Base-by-base conservation (phyloP, 1,140 invertebrate genomes). In the Homarus americanus region DNA sequence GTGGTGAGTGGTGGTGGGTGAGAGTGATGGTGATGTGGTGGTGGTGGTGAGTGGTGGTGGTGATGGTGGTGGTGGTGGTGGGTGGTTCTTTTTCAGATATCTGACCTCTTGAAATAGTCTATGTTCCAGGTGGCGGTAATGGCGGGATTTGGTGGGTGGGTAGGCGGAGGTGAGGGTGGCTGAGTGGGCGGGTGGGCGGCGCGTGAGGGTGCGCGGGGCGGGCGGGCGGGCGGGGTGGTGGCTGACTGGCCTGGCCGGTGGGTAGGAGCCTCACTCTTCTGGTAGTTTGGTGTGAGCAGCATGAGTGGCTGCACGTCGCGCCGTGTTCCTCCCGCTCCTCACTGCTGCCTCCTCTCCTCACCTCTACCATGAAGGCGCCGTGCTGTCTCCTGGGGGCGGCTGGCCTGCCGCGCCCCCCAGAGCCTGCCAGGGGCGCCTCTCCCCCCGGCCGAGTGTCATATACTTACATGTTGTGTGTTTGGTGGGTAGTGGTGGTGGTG, bases 321-420 rank as follows among this genome's bases (percentile, higher is more conserved):
- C 49, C 80, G 88, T 36, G 80, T 84, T 82, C 58, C 88, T 83
- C 63, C 88, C 72, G 73, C 63, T 63, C 88, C 88, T 90, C 88
- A 90, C 88, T 83, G 88, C 88, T 90, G 69, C 76, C 85, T 75
- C 36, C 85, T 32, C 80, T 90, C 41, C 80, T 83, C 82, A 84
- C 88, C 73, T 75, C 82, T 90, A 82, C 88, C 88, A 90, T 90
- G 88, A 90, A 90, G 88, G 88, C 88, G 82, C 88, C 88, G 80
- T 90, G 88, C 88, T 90, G 88, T 90, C 88, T 90, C 88, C 73
- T 90, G 88, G 88, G 88, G 79, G 88, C 88, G 88, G 88, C 66
- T 83, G 88, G 80, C 88, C 88, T 90, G 72, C 88, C 88, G 80
- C 88, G 88, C 12, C 88, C 88, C 88, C 88, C 88, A 90, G 88